Evolutionary conservation across 2,888 invertebrate genomes (phyloP), one percentile per base, ranked within the genome.

Genomic region (Microchrysa polita): DNA sequence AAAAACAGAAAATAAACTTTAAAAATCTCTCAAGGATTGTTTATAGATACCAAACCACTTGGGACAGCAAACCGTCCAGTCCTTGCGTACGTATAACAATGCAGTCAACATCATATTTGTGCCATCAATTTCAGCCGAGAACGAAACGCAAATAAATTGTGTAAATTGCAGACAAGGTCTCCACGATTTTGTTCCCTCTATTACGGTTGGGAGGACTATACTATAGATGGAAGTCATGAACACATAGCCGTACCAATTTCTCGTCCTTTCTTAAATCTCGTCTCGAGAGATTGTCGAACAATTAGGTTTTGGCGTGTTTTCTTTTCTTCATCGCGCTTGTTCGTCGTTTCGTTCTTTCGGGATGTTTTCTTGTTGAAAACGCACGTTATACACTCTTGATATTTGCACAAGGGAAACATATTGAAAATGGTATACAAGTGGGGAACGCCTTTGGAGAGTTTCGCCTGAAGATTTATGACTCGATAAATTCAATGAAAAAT

Each of bases 401-500:
- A 34, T 34, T 34, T 34, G 7, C 27, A 34, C 27, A 34, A 34
- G 27, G 27, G 27, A 34, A 34, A 34, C 27, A 34, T 34, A 34
- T 34, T 34, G 27, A 52, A 44, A 34, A 34, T 34, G 27, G 27
- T 34, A n/a, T n/a, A 34, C 27, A 34, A 42, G 40, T 40, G 42
- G 40, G 63, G 40, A 63, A 34, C 27, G 27, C 27, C 27, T 34
- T n/a, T 34, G 27, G 27, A 34, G 27, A 34, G 27, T 34, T 34
- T n/a, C n/a, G n/a, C n/a, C 27, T 34, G 27, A 63, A 63, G 63
- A 63, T 63, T 63, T 63, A 63, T 65, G 65, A 65, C 48, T 65
- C 65, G 48, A 65, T 65, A 65, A 65, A 65, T 65, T 48, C 65
- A 10, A 65, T 65, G 65, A 65, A 65, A 65, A 65, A 65, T 65